Evolutionary conservation across 2,888 invertebrate genomes (phyloP).

Genomic region (Chouioia cunea): DNA sequence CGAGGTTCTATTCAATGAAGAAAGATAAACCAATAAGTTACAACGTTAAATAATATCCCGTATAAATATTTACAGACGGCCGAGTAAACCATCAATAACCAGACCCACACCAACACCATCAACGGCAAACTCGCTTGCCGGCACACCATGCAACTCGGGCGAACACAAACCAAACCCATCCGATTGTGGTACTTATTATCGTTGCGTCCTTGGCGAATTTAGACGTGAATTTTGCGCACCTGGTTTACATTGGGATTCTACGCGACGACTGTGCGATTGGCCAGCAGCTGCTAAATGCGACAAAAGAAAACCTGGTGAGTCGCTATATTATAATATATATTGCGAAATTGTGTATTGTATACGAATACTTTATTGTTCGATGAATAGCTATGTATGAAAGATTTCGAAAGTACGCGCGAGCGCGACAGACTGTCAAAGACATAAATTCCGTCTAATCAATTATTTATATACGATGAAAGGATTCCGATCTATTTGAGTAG

Average conservation of each 20-base stretch:
- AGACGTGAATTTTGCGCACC: slow-evolving; percentile 82
- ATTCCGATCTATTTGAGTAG: no score
- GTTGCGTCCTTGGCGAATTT: slow-evolving; percentile 81
- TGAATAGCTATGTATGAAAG: background rate
- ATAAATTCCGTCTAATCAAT: no score
- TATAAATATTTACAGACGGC: slow-evolving; percentile 27
- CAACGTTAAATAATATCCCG: no score
- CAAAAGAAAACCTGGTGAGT: no score
- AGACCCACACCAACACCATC: slow-evolving; percentile 57
- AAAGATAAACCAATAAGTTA: slow-evolving; percentile 59
- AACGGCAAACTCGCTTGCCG: slow-evolving; percentile 54
- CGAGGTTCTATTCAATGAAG: slow-evolving; percentile 54
- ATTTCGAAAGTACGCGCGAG: background rate
- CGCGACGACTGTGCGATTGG: slow-evolving; percentile 83
- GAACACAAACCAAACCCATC: slow-evolving; percentile 73
- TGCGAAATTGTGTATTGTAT: no score
- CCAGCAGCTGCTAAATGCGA: slow-evolving; percentile 81
- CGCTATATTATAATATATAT: no score
- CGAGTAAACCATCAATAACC: slow-evolving; percentile 54
- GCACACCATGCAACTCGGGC: slow-evolving; percentile 66
- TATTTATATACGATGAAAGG: no score
- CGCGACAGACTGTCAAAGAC: background rate
- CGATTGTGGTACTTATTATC: slow-evolving; percentile 82
- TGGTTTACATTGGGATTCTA: slow-evolving; percentile 84
- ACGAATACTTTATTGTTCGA: background rate